Conservation (phyloP, 2,797 vertebrate species). For the Danio choprae region DNA sequence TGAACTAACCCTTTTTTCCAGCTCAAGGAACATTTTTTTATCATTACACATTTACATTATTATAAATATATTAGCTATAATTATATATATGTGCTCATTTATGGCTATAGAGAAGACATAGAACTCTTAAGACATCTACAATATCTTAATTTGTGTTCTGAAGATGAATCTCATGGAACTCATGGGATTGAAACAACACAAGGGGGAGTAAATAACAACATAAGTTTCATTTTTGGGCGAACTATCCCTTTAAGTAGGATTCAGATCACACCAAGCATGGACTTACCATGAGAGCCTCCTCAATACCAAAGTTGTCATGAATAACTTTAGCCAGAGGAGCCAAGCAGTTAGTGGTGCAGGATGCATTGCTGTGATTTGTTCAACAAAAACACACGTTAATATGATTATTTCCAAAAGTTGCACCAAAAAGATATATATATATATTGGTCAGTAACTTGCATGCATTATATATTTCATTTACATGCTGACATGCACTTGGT, state of each 20-base stretch:
- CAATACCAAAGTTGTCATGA: slow-evolving; percentile 87
- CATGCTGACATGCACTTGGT: background rate
- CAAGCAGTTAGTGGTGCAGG: slow-evolving; percentile 94
- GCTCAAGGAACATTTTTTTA: no score
- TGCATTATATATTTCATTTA: background rate
- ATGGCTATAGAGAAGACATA: no score
- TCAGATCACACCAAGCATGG: background rate
- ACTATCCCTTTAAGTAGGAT: background rate
- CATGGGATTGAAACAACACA: no score
- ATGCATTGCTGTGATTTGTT: slow-evolving; percentile 83
- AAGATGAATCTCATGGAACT: no score
- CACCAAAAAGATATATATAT: background rate
- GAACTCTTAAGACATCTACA: no score
- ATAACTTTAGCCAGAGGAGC: slow-evolving; percentile 91
- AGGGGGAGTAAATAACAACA: no score
- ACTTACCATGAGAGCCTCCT: slow-evolving; percentile 90
- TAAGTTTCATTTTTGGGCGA: no score
- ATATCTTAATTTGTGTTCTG: no score
- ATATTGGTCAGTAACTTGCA: slow-evolving; percentile 6
- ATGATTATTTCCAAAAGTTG: slow-evolving; percentile 24
- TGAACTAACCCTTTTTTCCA: no score
- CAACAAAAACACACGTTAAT: slow-evolving; percentile 42
- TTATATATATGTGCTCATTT: no score
- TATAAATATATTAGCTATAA: no score
- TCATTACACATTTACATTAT: no score